Evolutionary conservation across 2,888 invertebrate species (phyloP), one percentile per base, ranked within the genome.

Genomic region (Cephalotes varians): DNA sequence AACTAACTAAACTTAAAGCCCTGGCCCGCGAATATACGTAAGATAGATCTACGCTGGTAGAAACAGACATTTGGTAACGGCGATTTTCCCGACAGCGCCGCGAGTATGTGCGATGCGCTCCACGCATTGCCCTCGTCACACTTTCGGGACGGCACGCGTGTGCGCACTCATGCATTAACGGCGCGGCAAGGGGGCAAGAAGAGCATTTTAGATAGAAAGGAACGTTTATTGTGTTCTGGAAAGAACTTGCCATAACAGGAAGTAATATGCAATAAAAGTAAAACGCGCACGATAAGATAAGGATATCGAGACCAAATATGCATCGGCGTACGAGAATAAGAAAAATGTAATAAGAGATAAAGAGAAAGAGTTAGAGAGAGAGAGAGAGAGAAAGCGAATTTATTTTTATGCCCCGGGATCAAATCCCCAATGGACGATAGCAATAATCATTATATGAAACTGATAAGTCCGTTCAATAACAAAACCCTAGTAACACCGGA

Each of bases 351-450:
- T 44, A 21, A 44, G 12, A 60, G 58, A 60, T 54, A 80, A 37
- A 47, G 56, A 64, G 73, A 80, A 9, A 18, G 64, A 74, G 49
- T 56, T 21, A 34, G 49, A 54, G 64, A 44, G 60, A 47, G 77
- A 87, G 71, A 83, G 86, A 88, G 74, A 74, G 81, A 74, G 81
- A 86, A 65, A 65, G 40, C 47, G 18, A 79, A 37, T 44, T 71
- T 71, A 71, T 79, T 79, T 71, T 79, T 71, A 71, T 40, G 40
- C 69, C n/a, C 40, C 77, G 77, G 44, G 69, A 56, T 71, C 71
- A 67, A 62, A 56, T 62, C 40, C 44, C 54, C 44, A 56, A 44
- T 34, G 49, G 5, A 37, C 65, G 65, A 76, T 44, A 69, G 71
- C 54, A 56, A 79, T 49, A 71, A 79, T 71, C 71, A 56, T 79